Conservation (phyloP, 2,797 vertebrate genomes). For the Sternotherus odoratus region DNA sequence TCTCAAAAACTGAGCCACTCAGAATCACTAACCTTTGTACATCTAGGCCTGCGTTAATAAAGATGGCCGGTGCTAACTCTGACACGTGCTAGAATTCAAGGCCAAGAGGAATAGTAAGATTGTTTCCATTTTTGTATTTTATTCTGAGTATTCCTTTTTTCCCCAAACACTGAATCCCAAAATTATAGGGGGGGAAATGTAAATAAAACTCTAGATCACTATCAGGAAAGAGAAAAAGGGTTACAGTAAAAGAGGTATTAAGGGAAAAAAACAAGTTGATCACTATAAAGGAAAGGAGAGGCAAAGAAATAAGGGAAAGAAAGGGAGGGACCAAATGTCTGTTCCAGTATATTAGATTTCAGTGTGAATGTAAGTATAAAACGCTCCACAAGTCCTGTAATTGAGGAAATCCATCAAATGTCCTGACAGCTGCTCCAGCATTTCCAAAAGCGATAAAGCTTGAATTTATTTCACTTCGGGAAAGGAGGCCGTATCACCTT, state of each 20-base stretch:
- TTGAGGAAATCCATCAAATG: conserved; percentile 88
- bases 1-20: background rate
- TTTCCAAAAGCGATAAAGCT: conserved; percentile 88
- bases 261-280: conserved; percentile 76
- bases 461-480: conserved; percentile 88
- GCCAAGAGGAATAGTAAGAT: conserved; percentile 39
- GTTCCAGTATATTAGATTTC: conserved; percentile 68
- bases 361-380: conserved; percentile 85
- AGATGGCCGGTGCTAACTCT: conserved; percentile 35
- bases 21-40: background rate
- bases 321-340: conserved; percentile 49
- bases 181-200: background rate
- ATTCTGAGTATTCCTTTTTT: background rate
- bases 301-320: conserved; percentile 68
- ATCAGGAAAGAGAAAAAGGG: conserved; percentile 33
- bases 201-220: background rate
- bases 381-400: conserved; percentile 88
- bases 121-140: conserved; percentile 56
- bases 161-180: background rate
- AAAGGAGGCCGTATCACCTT: conserved; percentile 89
- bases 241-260: conserved; percentile 46
- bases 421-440: conserved; percentile 85
- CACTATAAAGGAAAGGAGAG: conserved; percentile 78
- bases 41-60: conserved; percentile 31
- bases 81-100: conserved; percentile 22